Percentiles rank a stretch among this genome's conserved stretches.
Evolutionary conservation across 2,113 vertebrate species (phyloP).

Genomic region (Phalacrocorax pelagicus): DNA sequence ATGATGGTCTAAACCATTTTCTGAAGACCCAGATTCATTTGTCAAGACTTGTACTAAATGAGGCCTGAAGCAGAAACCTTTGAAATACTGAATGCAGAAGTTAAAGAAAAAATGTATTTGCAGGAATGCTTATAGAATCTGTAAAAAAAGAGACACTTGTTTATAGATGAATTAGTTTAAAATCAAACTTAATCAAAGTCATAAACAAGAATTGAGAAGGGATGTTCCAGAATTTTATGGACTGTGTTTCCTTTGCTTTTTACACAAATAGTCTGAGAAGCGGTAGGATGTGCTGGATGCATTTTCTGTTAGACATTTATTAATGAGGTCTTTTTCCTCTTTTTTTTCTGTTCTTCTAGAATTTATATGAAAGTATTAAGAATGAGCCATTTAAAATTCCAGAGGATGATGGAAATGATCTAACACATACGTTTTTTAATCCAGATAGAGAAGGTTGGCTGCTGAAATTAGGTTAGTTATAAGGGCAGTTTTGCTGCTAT

Average conservation of each 20-base stretch:
- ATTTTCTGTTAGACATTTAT: background rate
- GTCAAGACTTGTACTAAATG: background rate
- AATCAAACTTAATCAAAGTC: background rate
- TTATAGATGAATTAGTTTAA: background rate
- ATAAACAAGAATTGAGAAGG: background rate
- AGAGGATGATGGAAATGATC: conserved; percentile 96
- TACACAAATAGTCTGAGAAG: background rate
- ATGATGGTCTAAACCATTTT: background rate
- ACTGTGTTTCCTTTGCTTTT: background rate
- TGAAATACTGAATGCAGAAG: background rate
- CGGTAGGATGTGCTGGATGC: background rate
- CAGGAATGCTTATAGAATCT: background rate
- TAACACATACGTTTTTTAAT: conserved; percentile 99
- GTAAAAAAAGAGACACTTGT: background rate
- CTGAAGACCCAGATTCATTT: background rate
- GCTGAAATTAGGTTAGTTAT: conserved; percentile 90
- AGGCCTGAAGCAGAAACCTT: background rate
- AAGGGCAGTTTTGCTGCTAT: background rate
- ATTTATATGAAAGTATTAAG: conserved; percentile 99
- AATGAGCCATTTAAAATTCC: conserved; percentile 99
- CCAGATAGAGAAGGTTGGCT: conserved; percentile 98
- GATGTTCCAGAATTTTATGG: background rate
- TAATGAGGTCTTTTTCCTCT: background rate
- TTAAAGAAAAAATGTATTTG: background rate
- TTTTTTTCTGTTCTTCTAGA: conserved; percentile 74